These are phyloP conservation scores for Thymelicus sylvestris DNA, from an alignment of 2,888 invertebrate genomes.

Conservation along the genomic window DNA sequence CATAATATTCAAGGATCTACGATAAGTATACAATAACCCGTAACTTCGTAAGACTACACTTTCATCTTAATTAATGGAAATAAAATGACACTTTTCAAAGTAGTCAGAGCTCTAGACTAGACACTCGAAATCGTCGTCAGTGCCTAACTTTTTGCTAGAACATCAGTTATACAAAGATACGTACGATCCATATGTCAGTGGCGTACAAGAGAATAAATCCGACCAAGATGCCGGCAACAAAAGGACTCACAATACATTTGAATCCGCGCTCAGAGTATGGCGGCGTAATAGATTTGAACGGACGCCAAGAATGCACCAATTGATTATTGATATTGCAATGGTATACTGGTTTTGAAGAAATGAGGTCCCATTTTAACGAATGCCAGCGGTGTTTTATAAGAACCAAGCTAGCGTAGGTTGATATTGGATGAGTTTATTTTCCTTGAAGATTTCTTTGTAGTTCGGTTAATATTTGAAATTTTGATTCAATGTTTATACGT, in stretches of 20 bases:
- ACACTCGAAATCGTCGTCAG: background rate
- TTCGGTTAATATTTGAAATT: background rate
- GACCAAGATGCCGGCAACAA: conserved; percentile 53
- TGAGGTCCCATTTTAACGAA: conserved; percentile 54
- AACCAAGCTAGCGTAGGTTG: background rate
- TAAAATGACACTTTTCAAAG: background rate
- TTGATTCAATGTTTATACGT: background rate
- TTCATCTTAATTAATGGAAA: no score
- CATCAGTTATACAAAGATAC: conserved; percentile 18
- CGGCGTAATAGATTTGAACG: conserved; percentile 80
- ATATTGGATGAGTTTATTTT: background rate
- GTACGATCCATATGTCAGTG: conserved; percentile 29
- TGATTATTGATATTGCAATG: conserved; percentile 83
- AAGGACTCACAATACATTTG: conserved; percentile 60
- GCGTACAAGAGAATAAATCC: conserved; percentile 38
- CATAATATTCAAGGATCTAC: no score
- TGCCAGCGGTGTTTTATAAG: conserved; percentile 28
- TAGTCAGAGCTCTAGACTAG: background rate
- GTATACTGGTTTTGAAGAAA: conserved; percentile 74
- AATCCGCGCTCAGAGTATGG: conserved; percentile 54
- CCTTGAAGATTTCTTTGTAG: conserved; percentile 3
- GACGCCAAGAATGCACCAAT: conserved; percentile 81
- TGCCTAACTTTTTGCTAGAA: conserved; percentile 18
- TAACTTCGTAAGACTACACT: no score
- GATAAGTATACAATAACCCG: no score